A percentile compares a stretch with the other conserved stretches of the same genome.
Evolutionary conservation across 2,113 vertebrate genomes (phyloP).

Genomic region (Dunckerocampus dactyliophorus): DNA sequence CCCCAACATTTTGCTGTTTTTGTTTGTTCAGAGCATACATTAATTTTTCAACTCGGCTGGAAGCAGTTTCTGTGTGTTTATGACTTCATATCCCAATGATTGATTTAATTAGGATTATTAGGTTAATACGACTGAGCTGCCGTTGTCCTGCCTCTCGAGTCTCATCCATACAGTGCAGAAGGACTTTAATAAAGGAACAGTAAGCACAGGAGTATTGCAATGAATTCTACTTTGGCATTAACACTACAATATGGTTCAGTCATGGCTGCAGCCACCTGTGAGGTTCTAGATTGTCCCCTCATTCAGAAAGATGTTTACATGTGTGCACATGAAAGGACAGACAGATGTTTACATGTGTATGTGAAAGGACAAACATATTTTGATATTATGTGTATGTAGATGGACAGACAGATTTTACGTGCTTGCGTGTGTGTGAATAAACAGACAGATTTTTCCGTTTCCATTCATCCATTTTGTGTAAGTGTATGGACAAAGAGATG

Average conservation of each 20-base stretch:
- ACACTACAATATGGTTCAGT: neutral
- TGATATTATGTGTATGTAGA: too few relatives aligned
- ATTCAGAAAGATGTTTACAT: too few relatives aligned
- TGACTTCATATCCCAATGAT: constrained; percentile 32
- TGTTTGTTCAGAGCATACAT: constrained; percentile 31
- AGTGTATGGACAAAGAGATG: too few relatives aligned
- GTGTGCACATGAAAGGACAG: too few relatives aligned
- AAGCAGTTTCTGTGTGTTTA: constrained; percentile 37
- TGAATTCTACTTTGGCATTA: neutral
- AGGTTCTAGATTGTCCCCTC: too few relatives aligned
- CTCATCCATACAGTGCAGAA: constrained; percentile 20
- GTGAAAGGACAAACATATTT: too few relatives aligned
- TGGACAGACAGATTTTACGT: too few relatives aligned
- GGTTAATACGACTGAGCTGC: constrained; percentile 19
- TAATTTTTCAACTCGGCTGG: constrained; percentile 32
- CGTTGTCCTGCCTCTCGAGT: constrained; percentile 20
- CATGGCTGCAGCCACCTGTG: too few relatives aligned
- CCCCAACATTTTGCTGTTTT: constrained; percentile 28
- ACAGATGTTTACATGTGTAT: too few relatives aligned
- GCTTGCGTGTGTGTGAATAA: too few relatives aligned
- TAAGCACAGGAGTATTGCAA: constrained; percentile 9
- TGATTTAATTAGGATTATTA: constrained; percentile 52
- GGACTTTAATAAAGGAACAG: constrained; percentile 19
- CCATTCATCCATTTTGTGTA: too few relatives aligned
- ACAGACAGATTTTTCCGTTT: too few relatives aligned